phyloP scores from a whole-genome alignment of 2,113 vertebrate species.

The Seriola rivoliana region DNA sequence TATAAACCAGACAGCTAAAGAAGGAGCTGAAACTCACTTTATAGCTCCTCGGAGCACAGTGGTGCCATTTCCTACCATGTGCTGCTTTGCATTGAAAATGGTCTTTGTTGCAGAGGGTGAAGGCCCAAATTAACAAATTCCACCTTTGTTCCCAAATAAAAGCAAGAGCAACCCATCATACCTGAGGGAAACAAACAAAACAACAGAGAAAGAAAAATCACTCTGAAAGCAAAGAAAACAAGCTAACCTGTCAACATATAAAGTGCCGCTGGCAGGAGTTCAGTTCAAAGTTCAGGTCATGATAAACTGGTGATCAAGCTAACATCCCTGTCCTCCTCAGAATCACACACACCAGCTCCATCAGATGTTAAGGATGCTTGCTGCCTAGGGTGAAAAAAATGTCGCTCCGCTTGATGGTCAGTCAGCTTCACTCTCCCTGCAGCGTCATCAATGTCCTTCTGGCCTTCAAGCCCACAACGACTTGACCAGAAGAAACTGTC shows the following conservation, averaged over 20 bases:
- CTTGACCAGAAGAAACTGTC: background rate
- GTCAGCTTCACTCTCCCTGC: background rate
- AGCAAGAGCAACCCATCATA: background rate
- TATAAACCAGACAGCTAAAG: no score
- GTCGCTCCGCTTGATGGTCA: background rate
- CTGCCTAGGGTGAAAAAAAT: background rate
- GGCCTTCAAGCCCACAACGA: background rate
- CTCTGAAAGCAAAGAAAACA: background rate
- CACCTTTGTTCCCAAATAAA: no score
- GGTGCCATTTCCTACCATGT: background rate
- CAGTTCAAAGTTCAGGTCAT: no score
- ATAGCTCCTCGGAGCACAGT: no score
- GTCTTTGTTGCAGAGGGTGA: background rate
- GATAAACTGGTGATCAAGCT: background rate
- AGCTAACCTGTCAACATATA: background rate
- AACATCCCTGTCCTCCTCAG: background rate
- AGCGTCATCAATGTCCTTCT: background rate
- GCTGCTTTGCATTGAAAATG: background rate
- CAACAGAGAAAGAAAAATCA: background rate
- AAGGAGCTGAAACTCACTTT: no score
- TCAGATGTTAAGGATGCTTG: background rate
- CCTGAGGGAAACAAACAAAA: background rate
- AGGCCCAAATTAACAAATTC: no score
- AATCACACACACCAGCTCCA: background rate
- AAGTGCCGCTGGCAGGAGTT: no score